These are phyloP conservation scores for Paramormyrops kingsleyae DNA, from an alignment of 2,113 vertebrate species.

Conservation along the genomic window DNA sequence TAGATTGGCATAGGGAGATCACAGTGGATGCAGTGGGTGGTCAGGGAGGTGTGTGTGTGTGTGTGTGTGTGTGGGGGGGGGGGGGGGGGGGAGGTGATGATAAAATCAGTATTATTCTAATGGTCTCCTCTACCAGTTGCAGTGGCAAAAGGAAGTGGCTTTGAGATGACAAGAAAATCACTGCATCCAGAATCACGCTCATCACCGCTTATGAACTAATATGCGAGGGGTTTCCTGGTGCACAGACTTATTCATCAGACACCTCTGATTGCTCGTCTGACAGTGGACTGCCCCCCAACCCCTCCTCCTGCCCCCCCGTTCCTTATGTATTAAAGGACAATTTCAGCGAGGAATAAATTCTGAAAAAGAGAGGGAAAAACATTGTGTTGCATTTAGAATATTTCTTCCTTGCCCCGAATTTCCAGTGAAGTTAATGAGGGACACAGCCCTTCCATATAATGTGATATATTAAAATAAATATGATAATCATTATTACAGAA, in stretches of 20 bases:
- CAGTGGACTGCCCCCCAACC: constrained; percentile 48
- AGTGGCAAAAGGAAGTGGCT: constrained; percentile 30
- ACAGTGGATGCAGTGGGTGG: background rate
- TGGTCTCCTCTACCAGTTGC: constrained; percentile 29
- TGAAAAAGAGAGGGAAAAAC: constrained; percentile 27
- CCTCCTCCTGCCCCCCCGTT: too few relatives aligned
- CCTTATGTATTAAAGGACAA: constrained; percentile 69
- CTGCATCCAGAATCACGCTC: constrained; percentile 65
- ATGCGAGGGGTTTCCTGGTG: constrained; percentile 62
- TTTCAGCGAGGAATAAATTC: constrained; percentile 57
- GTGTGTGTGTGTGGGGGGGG: constrained; percentile 37
- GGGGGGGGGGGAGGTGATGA: constrained; percentile 56
- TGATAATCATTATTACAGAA: background rate
- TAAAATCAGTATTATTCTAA: constrained; percentile 52
- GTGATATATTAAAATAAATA: constrained; percentile 1
- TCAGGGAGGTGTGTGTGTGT: background rate
- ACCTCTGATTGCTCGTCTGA: constrained; percentile 62
- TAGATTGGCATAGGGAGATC: background rate
- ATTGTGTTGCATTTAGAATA: background rate
- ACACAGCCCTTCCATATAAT: background rate
- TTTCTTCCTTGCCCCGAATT: background rate
- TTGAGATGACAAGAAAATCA: constrained; percentile 71
- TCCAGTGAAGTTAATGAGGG: background rate
- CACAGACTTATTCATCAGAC: constrained; percentile 54
- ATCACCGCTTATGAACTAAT: constrained; percentile 62